Conservation (phyloP, 1,140 invertebrate species). For the Calephelis nemesis region DNA sequence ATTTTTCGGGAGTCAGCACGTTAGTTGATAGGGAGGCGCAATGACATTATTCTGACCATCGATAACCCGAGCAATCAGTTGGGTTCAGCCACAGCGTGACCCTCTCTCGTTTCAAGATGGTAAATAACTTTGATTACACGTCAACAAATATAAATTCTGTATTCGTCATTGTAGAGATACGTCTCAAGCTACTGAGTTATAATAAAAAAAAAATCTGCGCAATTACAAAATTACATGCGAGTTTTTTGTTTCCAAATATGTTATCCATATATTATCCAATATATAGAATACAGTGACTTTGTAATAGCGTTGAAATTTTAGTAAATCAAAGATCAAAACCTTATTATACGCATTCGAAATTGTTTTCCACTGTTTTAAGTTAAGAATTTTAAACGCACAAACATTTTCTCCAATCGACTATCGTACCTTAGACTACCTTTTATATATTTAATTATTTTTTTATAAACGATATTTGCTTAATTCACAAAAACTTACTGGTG, state of each 20-base stretch:
- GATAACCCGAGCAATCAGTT: constrained; percentile 7
- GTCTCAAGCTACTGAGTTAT: background rate
- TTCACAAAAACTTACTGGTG: no score
- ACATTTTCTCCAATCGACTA: no score
- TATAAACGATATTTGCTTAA: no score
- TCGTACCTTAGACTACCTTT: no score
- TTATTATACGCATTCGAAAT: no score
- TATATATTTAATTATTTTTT: no score
- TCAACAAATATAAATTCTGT: constrained; percentile 15
- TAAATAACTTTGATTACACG: constrained; percentile 15
- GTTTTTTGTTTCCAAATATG: background rate
- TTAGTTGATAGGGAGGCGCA: constrained; percentile 10
- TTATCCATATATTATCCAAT: no score
- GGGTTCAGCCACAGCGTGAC: constrained; percentile 7
- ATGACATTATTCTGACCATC: constrained; percentile 13
- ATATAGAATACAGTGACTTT: no score
- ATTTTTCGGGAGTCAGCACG: background rate
- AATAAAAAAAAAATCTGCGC: background rate
- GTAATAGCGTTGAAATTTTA: no score
- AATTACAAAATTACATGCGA: background rate
- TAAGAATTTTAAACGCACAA: no score
- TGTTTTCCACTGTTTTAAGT: no score
- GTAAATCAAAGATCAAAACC: no score
- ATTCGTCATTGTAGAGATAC: constrained; percentile 4
- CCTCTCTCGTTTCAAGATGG: constrained; percentile 1